These are phyloP conservation scores for Gastrophryne carolinensis DNA, from an alignment of 2,797 vertebrate genomes.

Conservation along the genomic window DNA sequence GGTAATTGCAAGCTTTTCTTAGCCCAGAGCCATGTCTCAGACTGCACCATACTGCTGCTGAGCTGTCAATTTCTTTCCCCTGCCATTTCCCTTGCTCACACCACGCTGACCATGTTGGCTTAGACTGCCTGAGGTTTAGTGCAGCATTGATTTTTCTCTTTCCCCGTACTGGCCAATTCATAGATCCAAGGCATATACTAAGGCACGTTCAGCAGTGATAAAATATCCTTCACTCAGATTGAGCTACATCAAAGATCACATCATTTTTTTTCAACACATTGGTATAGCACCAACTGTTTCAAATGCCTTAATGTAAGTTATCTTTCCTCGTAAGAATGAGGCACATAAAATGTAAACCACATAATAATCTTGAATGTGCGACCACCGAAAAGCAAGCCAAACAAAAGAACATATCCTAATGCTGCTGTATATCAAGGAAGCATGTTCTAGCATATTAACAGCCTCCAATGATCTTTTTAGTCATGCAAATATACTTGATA, in stretches of 20 bases:
- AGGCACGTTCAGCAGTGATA: slow-evolving; percentile 82
- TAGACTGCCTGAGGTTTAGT: slow-evolving; percentile 78
- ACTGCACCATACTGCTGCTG: slow-evolving; percentile 77
- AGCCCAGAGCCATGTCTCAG: slow-evolving; percentile 77
- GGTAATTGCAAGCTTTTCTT: slow-evolving; percentile 80
- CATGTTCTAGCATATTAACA: neutral
- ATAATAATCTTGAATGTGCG: slow-evolving; percentile 3
- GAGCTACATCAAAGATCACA: slow-evolving; percentile 78
- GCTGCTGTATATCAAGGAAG: neutral
- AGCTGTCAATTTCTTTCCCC: slow-evolving; percentile 76
- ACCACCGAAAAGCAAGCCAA: slow-evolving; percentile 9
- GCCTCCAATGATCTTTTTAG: neutral
- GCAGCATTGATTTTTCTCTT: slow-evolving; percentile 89
- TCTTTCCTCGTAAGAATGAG: slow-evolving; percentile 62
- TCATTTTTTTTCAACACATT: slow-evolving; percentile 70
- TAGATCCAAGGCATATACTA: slow-evolving; percentile 89
- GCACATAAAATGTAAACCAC: slow-evolving; percentile 38
- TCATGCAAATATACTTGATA: too few relatives aligned
- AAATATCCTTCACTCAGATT: slow-evolving; percentile 78
- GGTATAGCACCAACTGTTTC: slow-evolving; percentile 69
- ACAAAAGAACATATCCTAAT: slow-evolving; percentile 11
- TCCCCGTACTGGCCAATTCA: slow-evolving; percentile 97
- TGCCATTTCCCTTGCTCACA: slow-evolving; percentile 80
- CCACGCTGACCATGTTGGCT: slow-evolving; percentile 78
- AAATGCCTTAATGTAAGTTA: slow-evolving; percentile 76